phyloP scores from a whole-genome alignment of 2,113 vertebrate genomes.

The Manacus vitellinus region DNA sequence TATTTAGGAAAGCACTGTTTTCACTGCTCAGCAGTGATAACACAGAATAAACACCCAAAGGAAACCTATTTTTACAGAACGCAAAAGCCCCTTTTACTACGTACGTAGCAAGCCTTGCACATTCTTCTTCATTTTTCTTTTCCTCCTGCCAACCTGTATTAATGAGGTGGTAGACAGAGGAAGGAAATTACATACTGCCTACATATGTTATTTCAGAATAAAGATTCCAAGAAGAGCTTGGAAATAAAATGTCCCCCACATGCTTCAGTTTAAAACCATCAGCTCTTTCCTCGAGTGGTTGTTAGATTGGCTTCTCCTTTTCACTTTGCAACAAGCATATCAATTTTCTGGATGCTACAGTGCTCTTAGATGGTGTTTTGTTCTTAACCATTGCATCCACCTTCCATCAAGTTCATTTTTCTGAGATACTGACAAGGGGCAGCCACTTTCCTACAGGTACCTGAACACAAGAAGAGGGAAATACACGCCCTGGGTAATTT shows the following conservation, averaged over 20 bases:
- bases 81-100: neutral
- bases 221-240: neutral
- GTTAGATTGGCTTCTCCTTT: neutral
- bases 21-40: neutral
- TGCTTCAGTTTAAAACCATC: neutral
- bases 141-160: slow-evolving; percentile 32
- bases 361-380: neutral
- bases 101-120: neutral
- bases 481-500: neutral
- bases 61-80: neutral
- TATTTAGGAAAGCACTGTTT: neutral
- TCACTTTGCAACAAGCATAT: neutral
- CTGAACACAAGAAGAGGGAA: neutral
- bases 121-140: neutral
- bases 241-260: neutral
- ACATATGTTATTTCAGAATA: slow-evolving; percentile 26
- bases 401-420: neutral
- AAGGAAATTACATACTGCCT: slow-evolving; percentile 43
- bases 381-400: neutral
- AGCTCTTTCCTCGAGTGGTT: neutral
- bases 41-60: neutral
- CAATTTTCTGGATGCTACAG: neutral
- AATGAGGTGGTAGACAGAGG: slow-evolving; percentile 13
- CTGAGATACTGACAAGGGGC: neutral
- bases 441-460: neutral